phyloP scores from a whole-genome alignment of 2,113 vertebrate species.

The Isichthys henryi region DNA sequence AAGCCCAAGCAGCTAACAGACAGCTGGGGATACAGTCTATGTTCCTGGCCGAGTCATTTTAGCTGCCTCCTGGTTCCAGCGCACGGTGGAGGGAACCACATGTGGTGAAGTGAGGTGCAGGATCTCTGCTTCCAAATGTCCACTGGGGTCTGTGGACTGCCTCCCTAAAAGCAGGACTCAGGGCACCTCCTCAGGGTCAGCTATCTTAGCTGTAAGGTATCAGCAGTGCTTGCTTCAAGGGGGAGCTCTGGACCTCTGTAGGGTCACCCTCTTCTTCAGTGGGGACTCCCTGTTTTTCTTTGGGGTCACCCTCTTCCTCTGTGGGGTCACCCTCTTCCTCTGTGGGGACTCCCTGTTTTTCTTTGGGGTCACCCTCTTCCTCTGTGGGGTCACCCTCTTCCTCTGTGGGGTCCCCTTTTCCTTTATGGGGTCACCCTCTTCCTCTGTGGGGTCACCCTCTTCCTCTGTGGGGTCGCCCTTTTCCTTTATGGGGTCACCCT shows the following conservation, averaged over 20 bases:
- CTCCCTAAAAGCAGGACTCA: background rate
- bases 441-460: background rate
- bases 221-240: background rate
- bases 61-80: background rate
- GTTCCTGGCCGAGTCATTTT: background rate
- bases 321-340: background rate
- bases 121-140: background rate
- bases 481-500: background rate
- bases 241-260: background rate
- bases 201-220: background rate
- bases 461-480: background rate
- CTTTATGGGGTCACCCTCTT: background rate
- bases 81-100: background rate
- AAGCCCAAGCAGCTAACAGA: background rate
- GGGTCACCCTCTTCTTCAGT: background rate
- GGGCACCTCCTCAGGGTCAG: background rate
- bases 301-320: background rate
- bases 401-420: background rate
- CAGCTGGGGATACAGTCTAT: background rate
- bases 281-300: background rate
- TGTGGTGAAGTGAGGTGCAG: background rate
- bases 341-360: background rate
- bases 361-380: no score
- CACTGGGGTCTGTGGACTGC: background rate
- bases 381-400: background rate